phyloP scores from a whole-genome alignment of 2,888 invertebrate species.

The Flexamia atlantica region DNA sequence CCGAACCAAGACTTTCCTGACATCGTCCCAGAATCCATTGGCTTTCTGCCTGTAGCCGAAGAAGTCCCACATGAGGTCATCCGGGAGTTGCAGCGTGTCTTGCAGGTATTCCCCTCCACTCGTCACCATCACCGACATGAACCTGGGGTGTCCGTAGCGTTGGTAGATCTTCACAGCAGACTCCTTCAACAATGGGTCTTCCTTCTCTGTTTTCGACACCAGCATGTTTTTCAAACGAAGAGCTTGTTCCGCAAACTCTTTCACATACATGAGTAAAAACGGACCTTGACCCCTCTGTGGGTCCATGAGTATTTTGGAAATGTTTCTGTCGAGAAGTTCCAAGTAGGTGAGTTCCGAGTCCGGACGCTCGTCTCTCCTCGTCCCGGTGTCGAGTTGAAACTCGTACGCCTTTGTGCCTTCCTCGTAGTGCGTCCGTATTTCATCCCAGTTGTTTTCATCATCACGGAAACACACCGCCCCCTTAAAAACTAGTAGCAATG shows the following conservation, averaged over 20 bases:
- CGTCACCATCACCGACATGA: conserved; percentile 34
- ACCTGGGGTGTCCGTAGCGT: conserved; percentile 36
- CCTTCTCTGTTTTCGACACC: conserved; percentile 7
- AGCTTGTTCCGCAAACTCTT: conserved; percentile 37
- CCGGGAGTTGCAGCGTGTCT: conserved; percentile 6
- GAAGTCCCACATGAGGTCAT: conserved; percentile 50
- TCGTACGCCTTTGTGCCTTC: conserved; percentile 45
- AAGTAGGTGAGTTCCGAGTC: conserved; percentile 42
- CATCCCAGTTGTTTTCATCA: neutral
- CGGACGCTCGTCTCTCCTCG: conserved; percentile 14
- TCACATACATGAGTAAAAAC: conserved; percentile 23
- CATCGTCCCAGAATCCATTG: conserved; percentile 40
- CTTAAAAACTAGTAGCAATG: neutral
- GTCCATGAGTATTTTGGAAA: conserved; percentile 45
- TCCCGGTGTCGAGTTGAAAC: conserved; percentile 31
- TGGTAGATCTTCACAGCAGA: conserved; percentile 38
- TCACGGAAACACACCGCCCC: neutral
- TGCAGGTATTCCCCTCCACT: conserved; percentile 36
- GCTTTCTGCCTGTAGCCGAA: conserved; percentile 48
- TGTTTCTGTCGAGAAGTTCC: conserved; percentile 56
- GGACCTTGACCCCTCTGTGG: conserved; percentile 51
- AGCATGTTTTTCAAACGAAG: conserved; percentile 47
- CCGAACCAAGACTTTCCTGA: conserved; percentile 17
- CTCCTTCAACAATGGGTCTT: conserved; percentile 3
- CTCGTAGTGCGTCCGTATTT: neutral